Percentiles rank a stretch among this genome's conserved stretches.
Conservation (phyloP, 1,140 invertebrate genomes). For the Zaprionus capensis region DNA sequence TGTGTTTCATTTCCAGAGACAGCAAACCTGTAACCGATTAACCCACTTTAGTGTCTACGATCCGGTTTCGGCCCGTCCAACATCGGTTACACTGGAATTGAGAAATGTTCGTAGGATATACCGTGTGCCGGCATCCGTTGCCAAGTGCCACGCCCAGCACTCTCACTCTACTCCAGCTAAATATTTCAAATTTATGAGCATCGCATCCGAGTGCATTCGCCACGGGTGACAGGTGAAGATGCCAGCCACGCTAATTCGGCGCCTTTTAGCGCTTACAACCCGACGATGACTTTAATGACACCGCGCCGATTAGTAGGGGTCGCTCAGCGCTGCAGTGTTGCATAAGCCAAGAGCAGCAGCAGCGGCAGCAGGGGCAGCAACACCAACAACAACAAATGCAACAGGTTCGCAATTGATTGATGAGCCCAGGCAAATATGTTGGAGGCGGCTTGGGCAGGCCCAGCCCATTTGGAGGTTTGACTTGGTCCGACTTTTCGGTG, state of each 20-base stretch:
- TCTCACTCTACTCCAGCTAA: background rate
- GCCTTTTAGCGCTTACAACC: slow-evolving; percentile 24
- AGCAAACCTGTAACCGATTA: slow-evolving; percentile 66
- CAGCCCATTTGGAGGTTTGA: background rate
- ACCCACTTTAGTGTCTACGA: slow-evolving; percentile 62
- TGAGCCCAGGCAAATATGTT: slow-evolving; percentile 2
- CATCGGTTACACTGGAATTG: slow-evolving; percentile 42
- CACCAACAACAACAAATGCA: slow-evolving; percentile 6
- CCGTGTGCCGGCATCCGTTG: slow-evolving; percentile 27
- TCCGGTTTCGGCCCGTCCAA: slow-evolving; percentile 59
- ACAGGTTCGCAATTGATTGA: slow-evolving; percentile 18
- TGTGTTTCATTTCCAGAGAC: slow-evolving; percentile 55
- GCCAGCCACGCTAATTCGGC: slow-evolving; percentile 3
- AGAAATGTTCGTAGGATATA: slow-evolving; percentile 59
- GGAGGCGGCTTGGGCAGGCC: background rate
- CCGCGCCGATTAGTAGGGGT: slow-evolving; percentile 25
- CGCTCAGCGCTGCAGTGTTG: slow-evolving; percentile 13
- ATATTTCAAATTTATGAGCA: slow-evolving; percentile 13
- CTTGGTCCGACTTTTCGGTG: background rate
- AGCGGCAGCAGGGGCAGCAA: background rate
- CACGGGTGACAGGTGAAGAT: slow-evolving; percentile 24
- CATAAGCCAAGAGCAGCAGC: slow-evolving; percentile 23
- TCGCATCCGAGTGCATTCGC: slow-evolving; percentile 30
- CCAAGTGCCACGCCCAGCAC: slow-evolving; percentile 1
- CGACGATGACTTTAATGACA: slow-evolving; percentile 34